Evolutionary conservation across 1,140 invertebrate species (phyloP).

Genomic region (Drusus annulatus): DNA sequence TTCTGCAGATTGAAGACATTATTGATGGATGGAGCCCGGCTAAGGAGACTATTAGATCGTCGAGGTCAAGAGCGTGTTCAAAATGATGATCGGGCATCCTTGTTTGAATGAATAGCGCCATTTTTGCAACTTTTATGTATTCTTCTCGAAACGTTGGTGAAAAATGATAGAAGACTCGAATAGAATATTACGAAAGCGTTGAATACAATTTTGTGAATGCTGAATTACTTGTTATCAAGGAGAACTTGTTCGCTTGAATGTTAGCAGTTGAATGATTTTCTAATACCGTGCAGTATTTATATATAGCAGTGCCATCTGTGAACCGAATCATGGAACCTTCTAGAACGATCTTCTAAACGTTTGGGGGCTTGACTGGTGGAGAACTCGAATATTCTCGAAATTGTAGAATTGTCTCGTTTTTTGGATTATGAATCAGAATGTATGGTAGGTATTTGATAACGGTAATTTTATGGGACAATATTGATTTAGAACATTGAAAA

Average conservation of each 20-base stretch:
- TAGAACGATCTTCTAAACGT: not conserved
- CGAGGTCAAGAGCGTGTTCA: not conserved
- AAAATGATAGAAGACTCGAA: not conserved
- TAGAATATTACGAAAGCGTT: too few relatives aligned
- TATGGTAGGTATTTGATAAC: too few relatives aligned
- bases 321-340: not conserved
- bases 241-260: too few relatives aligned
- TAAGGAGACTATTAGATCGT: not conserved
- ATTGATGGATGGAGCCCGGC: too few relatives aligned
- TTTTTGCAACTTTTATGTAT: not conserved
- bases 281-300: not conserved
- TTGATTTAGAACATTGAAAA: too few relatives aligned
- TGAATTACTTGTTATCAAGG: too few relatives aligned
- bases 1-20: not conserved
- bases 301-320: constrained; percentile 22
- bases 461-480: too few relatives aligned
- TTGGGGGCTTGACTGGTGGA: too few relatives aligned
- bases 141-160: not conserved
- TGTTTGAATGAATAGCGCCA: constrained; percentile 20
- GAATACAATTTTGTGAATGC: too few relatives aligned
- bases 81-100: constrained; percentile 19
- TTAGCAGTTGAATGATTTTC: too few relatives aligned
- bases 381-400: too few relatives aligned
- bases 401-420: not conserved
- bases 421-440: too few relatives aligned